Percentiles rank a stretch among this genome's conserved stretches.
Evolutionary conservation across 2,797 vertebrate species (phyloP).

Genomic region (Eulemur coronatus): DNA sequence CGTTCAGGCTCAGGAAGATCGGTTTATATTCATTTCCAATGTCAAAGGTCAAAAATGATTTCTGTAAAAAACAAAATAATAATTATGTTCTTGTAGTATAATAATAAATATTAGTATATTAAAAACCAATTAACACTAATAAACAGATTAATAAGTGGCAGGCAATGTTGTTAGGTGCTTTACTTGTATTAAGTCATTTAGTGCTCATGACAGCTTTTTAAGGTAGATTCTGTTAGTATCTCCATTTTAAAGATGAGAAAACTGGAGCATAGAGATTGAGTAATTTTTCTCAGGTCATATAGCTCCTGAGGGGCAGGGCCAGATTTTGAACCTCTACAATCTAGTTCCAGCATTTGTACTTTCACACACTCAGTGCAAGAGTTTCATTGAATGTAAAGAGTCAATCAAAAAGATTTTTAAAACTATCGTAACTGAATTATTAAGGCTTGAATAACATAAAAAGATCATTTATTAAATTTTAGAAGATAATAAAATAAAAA

Average conservation of each 20-base stretch:
- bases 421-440: neutral
- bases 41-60: neutral
- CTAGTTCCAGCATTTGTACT: neutral
- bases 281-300: neutral
- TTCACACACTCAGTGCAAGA: neutral
- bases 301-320: neutral
- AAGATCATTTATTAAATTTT: neutral
- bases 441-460: neutral
- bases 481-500: neutral
- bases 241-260: neutral
- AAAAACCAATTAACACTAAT: neutral
- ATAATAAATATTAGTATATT: neutral
- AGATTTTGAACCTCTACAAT: neutral
- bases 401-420: neutral
- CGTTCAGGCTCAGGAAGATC: neutral
- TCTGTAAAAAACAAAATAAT: neutral
- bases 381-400: neutral
- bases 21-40: neutral
- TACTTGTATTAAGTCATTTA: neutral
- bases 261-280: neutral
- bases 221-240: neutral
- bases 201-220: neutral
- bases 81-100: neutral
- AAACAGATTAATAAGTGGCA: neutral
- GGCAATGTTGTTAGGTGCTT: neutral